Conservation (phyloP, 2,888 invertebrate species). For the Iselma pallidipennis region DNA sequence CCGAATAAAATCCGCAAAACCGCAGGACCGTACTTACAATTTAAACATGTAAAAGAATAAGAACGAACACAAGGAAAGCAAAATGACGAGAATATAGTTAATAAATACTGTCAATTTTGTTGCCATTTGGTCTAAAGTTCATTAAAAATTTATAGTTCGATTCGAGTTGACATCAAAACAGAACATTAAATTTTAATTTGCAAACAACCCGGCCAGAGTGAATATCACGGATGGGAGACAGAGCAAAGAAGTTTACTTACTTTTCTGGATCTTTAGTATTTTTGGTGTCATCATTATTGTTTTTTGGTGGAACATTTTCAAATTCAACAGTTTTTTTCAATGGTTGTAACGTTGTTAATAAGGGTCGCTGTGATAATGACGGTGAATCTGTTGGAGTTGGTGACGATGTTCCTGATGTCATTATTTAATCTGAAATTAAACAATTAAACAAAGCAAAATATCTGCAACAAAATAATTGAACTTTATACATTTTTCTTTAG, state of each 20-base stretch:
- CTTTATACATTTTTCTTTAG: background rate
- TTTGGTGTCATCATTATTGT: constrained; percentile 32
- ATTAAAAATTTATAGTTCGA: background rate
- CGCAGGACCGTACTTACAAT: background rate
- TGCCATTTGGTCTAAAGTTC: too few relatives aligned
- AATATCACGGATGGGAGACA: background rate
- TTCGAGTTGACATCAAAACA: background rate
- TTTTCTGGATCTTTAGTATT: constrained; percentile 35
- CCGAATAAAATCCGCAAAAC: constrained; percentile 10
- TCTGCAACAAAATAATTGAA: background rate
- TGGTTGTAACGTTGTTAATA: constrained; percentile 33
- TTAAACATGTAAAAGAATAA: background rate
- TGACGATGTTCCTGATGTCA: constrained; percentile 49
- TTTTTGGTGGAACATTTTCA: constrained; percentile 32
- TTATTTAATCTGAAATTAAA: constrained; percentile 17
- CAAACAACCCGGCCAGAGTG: background rate
- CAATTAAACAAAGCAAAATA: background rate
- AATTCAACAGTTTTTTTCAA: constrained; percentile 44
- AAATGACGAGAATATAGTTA: too few relatives aligned
- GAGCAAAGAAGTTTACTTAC: constrained; percentile 28
- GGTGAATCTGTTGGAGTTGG: constrained; percentile 48
- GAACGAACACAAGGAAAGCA: background rate
- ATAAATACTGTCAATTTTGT: too few relatives aligned
- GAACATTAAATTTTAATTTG: background rate
- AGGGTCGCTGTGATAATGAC: constrained; percentile 45